A percentile compares a stretch with the other conserved stretches of the same genome.
Conservation (phyloP, 2,888 invertebrate species). For the Petrophora chlorosata region DNA sequence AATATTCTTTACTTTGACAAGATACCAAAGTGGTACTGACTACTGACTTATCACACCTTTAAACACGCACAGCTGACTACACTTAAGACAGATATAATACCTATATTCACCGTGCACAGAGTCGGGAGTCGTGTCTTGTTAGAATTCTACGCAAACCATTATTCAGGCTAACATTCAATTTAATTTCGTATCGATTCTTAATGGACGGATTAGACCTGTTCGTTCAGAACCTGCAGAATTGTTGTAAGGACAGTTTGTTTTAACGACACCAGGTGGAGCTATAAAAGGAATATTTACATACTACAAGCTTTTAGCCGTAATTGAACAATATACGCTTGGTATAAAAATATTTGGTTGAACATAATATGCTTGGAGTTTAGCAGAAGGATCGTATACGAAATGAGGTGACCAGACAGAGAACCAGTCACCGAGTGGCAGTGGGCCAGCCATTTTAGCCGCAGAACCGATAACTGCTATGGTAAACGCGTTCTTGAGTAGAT, state of each 20-base stretch:
- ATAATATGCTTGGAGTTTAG: no score
- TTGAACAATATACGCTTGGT: no score
- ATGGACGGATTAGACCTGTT: slow-evolving; percentile 32
- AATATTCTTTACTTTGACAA: background rate
- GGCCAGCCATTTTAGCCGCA: no score
- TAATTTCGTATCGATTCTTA: slow-evolving; percentile 41
- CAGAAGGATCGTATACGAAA: no score
- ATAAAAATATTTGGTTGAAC: no score
- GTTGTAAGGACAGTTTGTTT: slow-evolving; percentile 11
- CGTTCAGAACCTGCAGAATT: slow-evolving; percentile 15
- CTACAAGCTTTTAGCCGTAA: background rate
- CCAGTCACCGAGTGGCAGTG: no score
- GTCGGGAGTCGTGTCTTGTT: slow-evolving; percentile 59
- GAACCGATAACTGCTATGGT: no score
- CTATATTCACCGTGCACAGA: background rate
- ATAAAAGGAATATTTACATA: background rate
- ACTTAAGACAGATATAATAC: no score
- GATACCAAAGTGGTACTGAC: no score
- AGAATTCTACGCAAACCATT: slow-evolving; percentile 43
- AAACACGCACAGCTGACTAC: no score
- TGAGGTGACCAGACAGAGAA: no score
- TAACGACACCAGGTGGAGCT: slow-evolving; percentile 9
- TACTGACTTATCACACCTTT: background rate
- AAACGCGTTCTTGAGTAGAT: no score
- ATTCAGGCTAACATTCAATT: slow-evolving; percentile 41